Evolutionary conservation across 2,797 vertebrate species (phyloP), one percentile per base, ranked within the genome.

Genomic region (Fringilla coelebs): DNA sequence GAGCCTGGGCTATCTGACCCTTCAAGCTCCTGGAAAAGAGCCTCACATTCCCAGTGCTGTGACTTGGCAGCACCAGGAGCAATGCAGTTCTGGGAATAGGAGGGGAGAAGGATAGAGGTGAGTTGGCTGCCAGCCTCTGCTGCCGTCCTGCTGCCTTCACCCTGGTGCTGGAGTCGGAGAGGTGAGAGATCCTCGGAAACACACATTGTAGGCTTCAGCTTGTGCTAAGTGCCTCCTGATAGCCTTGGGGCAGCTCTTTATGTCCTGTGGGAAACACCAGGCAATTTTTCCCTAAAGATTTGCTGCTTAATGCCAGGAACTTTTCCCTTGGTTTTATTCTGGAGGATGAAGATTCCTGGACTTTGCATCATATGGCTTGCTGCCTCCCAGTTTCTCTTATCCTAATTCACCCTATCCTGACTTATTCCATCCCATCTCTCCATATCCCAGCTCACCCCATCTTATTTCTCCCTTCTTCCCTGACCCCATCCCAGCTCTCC

Each of bases 141-240:
- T 38, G 36, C 58, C 58, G 26, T 29, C 9, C 17, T 29, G 4
- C 34, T 75, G 45, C 63, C 46, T 88, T 80, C 40, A 20, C 24
- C 31, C n/a, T 48, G 1, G 14, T 3, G 5, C 32, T 70, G 58
- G 29, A 48, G 17, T 43, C 0, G 0, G 29, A 40, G 36, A 10
- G 19, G 15, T 43, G 46, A 77, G 31, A 58, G 8, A 24, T n/a
- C 31, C 43, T 43, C 46, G 60, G 61, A 90, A 82, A 26, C 0
- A 2, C 55, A 22, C 0, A 0, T 4, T 55, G 28, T 40, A 34
- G 58, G 51, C 41, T 66, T n/a, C 31, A 46, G 38, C 57, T 80
- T 51, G 13, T 51, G 58, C 46, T 26, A 8, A 41, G 17, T 19
- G 8, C 9, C n/a, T 83, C 51, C 11, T 48, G 10, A 25, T 10